phyloP scores from a whole-genome alignment of 2,797 vertebrate species.

The Hoplostethus atlanticus region DNA sequence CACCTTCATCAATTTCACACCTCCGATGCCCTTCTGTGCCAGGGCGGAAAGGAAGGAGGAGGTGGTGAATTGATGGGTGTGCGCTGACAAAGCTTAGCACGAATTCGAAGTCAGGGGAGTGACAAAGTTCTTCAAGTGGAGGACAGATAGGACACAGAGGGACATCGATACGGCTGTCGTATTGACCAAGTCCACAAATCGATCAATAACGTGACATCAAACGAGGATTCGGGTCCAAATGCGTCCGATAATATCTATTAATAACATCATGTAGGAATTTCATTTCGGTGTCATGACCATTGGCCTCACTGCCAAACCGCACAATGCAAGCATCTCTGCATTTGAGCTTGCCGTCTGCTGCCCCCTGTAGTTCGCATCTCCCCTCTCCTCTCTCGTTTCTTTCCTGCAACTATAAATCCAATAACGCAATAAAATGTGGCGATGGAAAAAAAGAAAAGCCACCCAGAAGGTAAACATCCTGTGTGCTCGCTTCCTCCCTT shows the following conservation, averaged over 20 bases:
- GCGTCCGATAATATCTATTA: not conserved
- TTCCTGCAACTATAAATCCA: conserved; percentile 54
- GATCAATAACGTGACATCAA: conserved; percentile 5
- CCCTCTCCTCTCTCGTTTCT: conserved; percentile 18
- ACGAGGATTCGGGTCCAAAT: conserved; percentile 10
- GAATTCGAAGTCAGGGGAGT: conserved; percentile 54
- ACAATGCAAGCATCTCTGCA: not conserved
- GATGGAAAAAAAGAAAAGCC: conserved; percentile 42
- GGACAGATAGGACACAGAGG: conserved; percentile 39
- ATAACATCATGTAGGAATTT: not conserved
- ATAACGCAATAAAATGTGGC: conserved; percentile 52
- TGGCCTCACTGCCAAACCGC: conserved; percentile 7
- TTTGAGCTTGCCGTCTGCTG: conserved; percentile 85
- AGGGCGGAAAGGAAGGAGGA: conserved; percentile 52
- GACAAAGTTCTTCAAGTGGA: conserved; percentile 53
- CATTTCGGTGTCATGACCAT: not conserved
- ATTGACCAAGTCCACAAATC: conserved; percentile 11
- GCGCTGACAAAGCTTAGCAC: conserved; percentile 67
- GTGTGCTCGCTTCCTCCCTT: conserved; percentile 55
- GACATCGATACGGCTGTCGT: conserved; percentile 35
- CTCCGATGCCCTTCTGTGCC: conserved; percentile 73
- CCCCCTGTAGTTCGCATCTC: conserved; percentile 84
- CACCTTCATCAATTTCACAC: conserved; percentile 80
- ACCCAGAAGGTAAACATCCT: conserved; percentile 69
- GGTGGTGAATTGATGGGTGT: conserved; percentile 66